phyloP scores from a whole-genome alignment of 2,888 invertebrate species.

The Conistra vaccinii region DNA sequence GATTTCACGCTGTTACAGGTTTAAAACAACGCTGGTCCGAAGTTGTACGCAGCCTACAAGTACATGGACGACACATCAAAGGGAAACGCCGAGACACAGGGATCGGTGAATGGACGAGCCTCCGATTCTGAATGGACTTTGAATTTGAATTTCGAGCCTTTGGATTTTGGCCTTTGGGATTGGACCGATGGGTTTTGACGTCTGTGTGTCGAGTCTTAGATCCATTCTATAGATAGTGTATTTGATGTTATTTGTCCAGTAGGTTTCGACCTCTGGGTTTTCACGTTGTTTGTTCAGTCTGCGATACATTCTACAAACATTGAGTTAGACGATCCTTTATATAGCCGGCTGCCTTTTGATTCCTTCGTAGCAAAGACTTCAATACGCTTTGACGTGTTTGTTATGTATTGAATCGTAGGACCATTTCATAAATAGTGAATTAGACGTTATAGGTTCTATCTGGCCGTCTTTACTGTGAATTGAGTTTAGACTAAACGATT shows the following conservation, averaged over 20 bases:
- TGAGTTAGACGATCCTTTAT: neutral
- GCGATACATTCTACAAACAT: neutral
- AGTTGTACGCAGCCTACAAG: slow-evolving; percentile 60
- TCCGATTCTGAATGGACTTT: slow-evolving; percentile 14
- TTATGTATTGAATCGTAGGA: neutral
- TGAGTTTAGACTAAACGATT: neutral
- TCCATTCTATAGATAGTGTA: neutral
- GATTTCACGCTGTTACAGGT: slow-evolving; percentile 85
- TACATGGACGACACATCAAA: slow-evolving; percentile 71
- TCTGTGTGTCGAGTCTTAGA: neutral
- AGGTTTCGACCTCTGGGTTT: neutral
- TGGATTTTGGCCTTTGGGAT: neutral
- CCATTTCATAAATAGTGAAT: neutral
- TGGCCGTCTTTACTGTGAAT: neutral
- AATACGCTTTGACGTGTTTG: neutral
- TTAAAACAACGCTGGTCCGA: slow-evolving; percentile 76
- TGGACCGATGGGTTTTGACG: neutral
- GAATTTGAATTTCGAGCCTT: neutral
- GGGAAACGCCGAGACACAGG: slow-evolving; percentile 62
- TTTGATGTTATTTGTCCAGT: neutral
- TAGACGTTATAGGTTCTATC: neutral
- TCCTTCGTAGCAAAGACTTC: neutral
- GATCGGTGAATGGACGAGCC: slow-evolving; percentile 30
- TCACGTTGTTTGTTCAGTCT: neutral
- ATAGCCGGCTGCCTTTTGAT: neutral